Conservation (phyloP, 2,797 vertebrate species). For the Arnoldichthys spilopterus region DNA sequence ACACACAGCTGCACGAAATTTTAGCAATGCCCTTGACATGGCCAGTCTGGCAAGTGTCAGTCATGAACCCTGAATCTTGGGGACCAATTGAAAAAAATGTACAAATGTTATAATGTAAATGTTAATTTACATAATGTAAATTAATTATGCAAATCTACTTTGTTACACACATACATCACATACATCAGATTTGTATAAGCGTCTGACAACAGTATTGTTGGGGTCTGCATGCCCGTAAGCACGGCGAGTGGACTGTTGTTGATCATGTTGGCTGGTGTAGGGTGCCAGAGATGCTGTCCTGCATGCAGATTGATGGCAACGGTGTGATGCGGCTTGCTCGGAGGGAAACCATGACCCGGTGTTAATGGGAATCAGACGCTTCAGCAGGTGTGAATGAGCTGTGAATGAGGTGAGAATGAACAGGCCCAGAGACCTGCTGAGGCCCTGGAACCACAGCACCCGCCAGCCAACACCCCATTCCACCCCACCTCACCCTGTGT, state of each 20-base stretch:
- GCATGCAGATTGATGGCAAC: conserved; percentile 54
- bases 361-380: conserved; percentile 78
- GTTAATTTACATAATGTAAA: too few species aligned
- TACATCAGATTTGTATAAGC: background rate
- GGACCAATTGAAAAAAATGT: background rate
- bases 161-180: background rate
- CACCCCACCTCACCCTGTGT: background rate
- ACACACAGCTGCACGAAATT: too few species aligned
- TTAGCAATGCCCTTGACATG: too few species aligned
- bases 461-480: conserved; percentile 19
- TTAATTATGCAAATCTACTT: background rate
- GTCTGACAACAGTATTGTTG: background rate
- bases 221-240: conserved; percentile 42
- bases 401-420: conserved; percentile 85
- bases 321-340: conserved; percentile 43
- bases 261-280: conserved; percentile 19
- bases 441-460: conserved; percentile 62
- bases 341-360: conserved; percentile 71
- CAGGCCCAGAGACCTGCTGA: conserved; percentile 74
- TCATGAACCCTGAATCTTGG: too few species aligned
- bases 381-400: conserved; percentile 78
- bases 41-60: too few species aligned
- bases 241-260: conserved; percentile 18
- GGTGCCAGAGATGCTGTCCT: conserved; percentile 47
- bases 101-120: background rate